These are phyloP conservation scores for Acropternis orthonyx DNA, from an alignment of 2,797 vertebrate species.

Conservation along the genomic window DNA sequence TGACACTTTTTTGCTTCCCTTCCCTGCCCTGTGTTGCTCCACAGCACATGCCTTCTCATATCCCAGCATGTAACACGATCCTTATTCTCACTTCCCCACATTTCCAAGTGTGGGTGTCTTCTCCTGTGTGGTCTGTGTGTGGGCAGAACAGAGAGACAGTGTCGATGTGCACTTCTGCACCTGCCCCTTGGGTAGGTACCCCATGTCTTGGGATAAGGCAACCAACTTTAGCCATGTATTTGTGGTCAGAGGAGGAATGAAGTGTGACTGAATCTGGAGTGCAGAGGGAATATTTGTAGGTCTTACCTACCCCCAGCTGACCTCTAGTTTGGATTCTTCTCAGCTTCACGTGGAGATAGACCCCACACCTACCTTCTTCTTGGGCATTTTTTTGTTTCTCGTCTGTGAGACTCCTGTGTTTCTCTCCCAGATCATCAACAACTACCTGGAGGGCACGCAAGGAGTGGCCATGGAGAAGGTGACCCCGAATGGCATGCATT, in stretches of 20 bases:
- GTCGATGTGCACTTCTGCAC: rapidly evolving
- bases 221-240: background rate
- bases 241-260: background rate
- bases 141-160: rapidly evolving
- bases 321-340: rapidly evolving
- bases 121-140: background rate
- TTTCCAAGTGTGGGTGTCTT: background rate
- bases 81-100: background rate
- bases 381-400: background rate
- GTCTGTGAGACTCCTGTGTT: background rate
- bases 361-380: rapidly evolving
- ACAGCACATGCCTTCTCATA: background rate
- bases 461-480: background rate
- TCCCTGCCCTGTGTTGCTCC: background rate
- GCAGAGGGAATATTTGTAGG: background rate
- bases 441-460: slow-evolving; percentile 73
- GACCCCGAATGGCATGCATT: slow-evolving; percentile 78
- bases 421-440: slow-evolving; percentile 83
- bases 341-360: background rate
- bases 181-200: rapidly evolving
- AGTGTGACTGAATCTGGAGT: background rate
- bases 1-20: background rate
- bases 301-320: background rate
- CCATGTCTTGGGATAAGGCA: rapidly evolving
- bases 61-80: background rate